Percentiles rank a stretch among this genome's conserved stretches.
These are phyloP conservation scores for Cetoscarus ocellatus DNA, from an alignment of 2,797 vertebrate genomes.

Conservation along the genomic window DNA sequence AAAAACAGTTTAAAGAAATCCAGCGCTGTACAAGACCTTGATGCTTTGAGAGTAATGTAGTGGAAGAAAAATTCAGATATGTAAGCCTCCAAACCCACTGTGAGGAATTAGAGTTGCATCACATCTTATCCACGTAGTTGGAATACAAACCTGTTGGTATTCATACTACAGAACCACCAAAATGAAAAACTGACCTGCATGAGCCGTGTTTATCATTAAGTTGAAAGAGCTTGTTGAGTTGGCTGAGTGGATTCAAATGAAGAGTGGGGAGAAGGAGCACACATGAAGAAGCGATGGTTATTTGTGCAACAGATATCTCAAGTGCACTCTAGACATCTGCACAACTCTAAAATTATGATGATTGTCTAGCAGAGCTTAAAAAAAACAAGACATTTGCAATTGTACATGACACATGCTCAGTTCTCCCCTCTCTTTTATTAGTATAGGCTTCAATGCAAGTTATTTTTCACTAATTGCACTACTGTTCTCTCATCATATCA, in stretches of 20 bases:
- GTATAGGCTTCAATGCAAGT: neutral
- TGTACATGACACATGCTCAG: neutral
- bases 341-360: neutral
- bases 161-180: too few species aligned
- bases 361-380: neutral
- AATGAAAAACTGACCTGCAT: neutral
- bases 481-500: slow-evolving; percentile 41
- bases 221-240: neutral
- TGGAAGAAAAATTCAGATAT: too few species aligned
- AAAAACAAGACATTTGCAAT: neutral
- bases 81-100: too few species aligned
- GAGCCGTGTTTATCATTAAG: neutral
- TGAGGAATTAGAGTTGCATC: too few species aligned
- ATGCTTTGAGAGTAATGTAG: too few species aligned
- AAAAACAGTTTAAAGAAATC: too few species aligned
- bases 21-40: too few species aligned
- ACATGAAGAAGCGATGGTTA: neutral
- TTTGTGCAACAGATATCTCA: neutral
- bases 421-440: neutral
- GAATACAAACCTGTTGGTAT: too few species aligned
- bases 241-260: slow-evolving; percentile 11
- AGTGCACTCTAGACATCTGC: neutral
- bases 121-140: too few species aligned
- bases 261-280: neutral
- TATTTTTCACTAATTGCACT: slow-evolving; percentile 11